A percentile compares a stretch with the other conserved stretches of the same genome.
Conservation (phyloP, 2,113 vertebrate genomes). For the Cephalopterus ornatus region DNA sequence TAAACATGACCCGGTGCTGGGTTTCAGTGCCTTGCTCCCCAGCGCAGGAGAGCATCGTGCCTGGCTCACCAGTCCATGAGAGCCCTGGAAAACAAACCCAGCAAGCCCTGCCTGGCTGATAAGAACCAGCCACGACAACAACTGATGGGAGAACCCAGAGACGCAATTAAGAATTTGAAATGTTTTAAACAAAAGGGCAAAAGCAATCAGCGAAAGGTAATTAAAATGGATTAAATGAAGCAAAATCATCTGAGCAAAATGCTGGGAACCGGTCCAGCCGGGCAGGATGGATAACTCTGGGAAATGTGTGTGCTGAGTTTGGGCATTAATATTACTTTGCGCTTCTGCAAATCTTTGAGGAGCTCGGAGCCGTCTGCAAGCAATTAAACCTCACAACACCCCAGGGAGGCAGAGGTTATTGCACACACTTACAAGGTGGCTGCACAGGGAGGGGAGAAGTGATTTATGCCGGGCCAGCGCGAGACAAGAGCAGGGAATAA, state of each 20-base stretch:
- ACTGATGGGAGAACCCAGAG: neutral
- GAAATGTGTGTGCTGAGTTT: neutral
- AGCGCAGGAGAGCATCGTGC: neutral
- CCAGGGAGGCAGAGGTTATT: conserved; percentile 6
- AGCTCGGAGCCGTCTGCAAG: neutral
- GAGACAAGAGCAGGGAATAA: neutral
- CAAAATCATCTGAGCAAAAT: neutral
- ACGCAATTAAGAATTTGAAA: conserved; percentile 16
- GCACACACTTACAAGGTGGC: neutral
- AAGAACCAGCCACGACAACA: conserved; percentile 14
- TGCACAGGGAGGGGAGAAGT: neutral
- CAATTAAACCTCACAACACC: conserved; percentile 14
- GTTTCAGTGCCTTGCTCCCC: neutral
- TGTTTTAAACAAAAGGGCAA: conserved; percentile 52
- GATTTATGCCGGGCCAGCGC: neutral
- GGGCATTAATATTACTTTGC: neutral
- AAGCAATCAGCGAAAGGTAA: conserved; percentile 55
- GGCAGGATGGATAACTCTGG: neutral
- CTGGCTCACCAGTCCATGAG: neutral
- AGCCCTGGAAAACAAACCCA: neutral
- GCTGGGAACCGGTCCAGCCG: neutral
- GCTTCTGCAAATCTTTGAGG: neutral
- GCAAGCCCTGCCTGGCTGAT: neutral
- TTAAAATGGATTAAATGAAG: conserved; percentile 49
- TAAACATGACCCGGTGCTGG: conserved; percentile 1